phyloP scores from a whole-genome alignment of 1,140 invertebrate genomes.

The Riptortus pedestris region DNA sequence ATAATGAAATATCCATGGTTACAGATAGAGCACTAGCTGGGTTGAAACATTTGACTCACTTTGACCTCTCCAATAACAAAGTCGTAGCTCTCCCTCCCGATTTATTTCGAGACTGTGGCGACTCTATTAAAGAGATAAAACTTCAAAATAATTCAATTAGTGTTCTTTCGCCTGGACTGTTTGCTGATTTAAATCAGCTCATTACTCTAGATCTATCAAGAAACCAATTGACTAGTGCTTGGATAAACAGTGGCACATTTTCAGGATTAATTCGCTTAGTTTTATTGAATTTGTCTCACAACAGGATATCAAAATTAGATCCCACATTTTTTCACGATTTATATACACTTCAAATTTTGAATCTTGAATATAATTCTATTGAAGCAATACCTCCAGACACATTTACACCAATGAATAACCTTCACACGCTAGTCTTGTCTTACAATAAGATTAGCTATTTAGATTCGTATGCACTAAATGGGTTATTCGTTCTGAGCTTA shows the following conservation, averaged over 20 bases:
- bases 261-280: constrained; percentile 76
- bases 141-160: constrained; percentile 80
- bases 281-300: constrained; percentile 72
- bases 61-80: constrained; percentile 78
- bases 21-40: constrained; percentile 68
- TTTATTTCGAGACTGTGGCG: constrained; percentile 64
- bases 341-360: constrained; percentile 70
- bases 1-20: constrained; percentile 76
- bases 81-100: constrained; percentile 75
- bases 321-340: constrained; percentile 68
- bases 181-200: constrained; percentile 73
- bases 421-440: constrained; percentile 67
- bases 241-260: constrained; percentile 72
- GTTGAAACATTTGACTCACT: constrained; percentile 62
- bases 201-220: constrained; percentile 74
- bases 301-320: constrained; percentile 67
- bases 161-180: constrained; percentile 64
- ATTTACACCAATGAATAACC: constrained; percentile 70
- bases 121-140: constrained; percentile 72
- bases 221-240: constrained; percentile 73
- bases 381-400: constrained; percentile 67
- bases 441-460: constrained; percentile 66
- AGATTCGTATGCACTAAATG: constrained; percentile 65
- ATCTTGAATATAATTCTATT: constrained; percentile 66
- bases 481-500: constrained; percentile 63